These are phyloP conservation scores for Drepana falcataria DNA, from an alignment of 2,888 invertebrate genomes.

Conservation along the genomic window DNA sequence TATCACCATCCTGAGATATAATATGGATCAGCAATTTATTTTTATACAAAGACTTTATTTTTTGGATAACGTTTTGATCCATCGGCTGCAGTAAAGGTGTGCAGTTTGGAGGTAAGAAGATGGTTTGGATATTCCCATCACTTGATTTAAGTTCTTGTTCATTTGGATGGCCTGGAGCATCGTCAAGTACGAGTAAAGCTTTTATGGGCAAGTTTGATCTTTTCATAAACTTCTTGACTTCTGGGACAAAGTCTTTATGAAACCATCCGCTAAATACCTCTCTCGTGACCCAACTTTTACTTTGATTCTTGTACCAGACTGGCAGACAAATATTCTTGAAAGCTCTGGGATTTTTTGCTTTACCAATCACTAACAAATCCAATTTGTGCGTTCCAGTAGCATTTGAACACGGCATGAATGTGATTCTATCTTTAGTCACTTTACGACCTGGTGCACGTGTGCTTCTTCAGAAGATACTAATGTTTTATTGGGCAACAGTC, in stretches of 20 bases:
- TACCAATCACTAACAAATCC: slow-evolving; percentile 22
- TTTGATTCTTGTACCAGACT: slow-evolving; percentile 22
- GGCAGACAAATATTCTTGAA: slow-evolving; percentile 19
- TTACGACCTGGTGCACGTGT: slow-evolving; percentile 23
- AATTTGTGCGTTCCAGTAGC: slow-evolving; percentile 26
- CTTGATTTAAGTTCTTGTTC: slow-evolving; percentile 31
- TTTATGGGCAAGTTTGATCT: slow-evolving; percentile 23
- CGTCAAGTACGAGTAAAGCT: slow-evolving; percentile 27
- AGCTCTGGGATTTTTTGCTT: slow-evolving; percentile 22
- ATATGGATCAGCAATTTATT: slow-evolving; percentile 25
- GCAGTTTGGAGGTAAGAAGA: slow-evolving; percentile 26
- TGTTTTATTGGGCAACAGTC: slow-evolving; percentile 19
- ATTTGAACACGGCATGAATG: slow-evolving; percentile 18
- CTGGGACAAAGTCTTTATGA: slow-evolving; percentile 2
- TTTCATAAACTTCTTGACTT: slow-evolving; percentile 22
- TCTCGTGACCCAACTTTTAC: slow-evolving; percentile 22
- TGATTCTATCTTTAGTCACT: slow-evolving; percentile 18
- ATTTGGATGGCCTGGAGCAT: slow-evolving; percentile 27
- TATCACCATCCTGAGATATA: slow-evolving; percentile 21
- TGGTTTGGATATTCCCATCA: slow-evolving; percentile 27
- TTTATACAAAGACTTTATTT: slow-evolving; percentile 23
- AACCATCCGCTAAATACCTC: slow-evolving; percentile 30
- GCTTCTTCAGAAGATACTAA: slow-evolving; percentile 21
- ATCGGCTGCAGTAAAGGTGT: slow-evolving; percentile 27
- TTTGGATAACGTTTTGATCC: slow-evolving; percentile 28